Conservation (phyloP, 2,113 vertebrate genomes). For the human (Homo sapiens) region DNA sequence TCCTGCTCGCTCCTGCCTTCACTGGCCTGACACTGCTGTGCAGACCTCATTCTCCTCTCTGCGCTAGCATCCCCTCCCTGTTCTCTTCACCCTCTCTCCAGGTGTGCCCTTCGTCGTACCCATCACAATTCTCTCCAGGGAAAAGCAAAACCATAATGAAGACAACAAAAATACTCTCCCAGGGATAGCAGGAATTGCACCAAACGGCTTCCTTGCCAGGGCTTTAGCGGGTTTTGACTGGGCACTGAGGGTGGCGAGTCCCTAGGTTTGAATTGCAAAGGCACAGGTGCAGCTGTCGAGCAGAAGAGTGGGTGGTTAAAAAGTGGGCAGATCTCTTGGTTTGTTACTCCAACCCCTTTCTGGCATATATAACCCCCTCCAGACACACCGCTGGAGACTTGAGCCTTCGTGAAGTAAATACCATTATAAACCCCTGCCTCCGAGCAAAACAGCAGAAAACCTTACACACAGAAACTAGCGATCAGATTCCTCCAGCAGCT, state of each 20-base stretch:
- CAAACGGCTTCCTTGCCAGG: neutral
- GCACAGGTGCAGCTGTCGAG: no score
- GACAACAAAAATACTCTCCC: neutral
- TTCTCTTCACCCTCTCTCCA: neutral
- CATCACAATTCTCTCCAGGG: neutral
- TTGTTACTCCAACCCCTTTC: neutral
- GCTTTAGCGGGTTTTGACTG: neutral
- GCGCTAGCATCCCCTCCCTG: neutral
- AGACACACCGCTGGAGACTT: neutral
- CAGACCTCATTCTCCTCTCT: neutral
- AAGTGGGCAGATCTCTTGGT: neutral
- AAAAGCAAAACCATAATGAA: neutral
- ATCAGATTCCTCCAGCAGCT: neutral
- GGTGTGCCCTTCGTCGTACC: neutral
- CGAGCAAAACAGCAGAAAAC: neutral
- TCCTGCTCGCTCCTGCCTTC: neutral
- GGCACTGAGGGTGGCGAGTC: neutral
- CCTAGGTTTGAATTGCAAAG: neutral
- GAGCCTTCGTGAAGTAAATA: neutral
- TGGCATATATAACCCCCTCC: neutral
- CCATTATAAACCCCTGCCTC: neutral
- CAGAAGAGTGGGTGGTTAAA: neutral
- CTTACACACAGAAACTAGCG: neutral
- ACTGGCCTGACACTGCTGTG: accelerated
- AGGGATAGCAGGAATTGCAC: neutral